A percentile compares a stretch with the other conserved stretches of the same genome.
phyloP scores from a whole-genome alignment of 2,113 vertebrate species.

The Chelonoidis abingdonii region DNA sequence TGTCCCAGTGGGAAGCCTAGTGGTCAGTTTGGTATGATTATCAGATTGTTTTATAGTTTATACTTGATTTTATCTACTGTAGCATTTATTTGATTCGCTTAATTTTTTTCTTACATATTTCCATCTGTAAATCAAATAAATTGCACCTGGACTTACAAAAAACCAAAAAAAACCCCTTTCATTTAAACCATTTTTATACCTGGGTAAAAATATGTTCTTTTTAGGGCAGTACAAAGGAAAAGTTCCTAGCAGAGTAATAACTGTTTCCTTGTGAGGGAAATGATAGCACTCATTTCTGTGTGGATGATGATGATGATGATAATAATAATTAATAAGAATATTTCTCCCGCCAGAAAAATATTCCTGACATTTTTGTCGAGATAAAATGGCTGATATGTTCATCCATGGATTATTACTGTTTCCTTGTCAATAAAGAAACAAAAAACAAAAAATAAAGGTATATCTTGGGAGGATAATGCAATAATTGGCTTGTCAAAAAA shows the following conservation, averaged over 20 bases:
- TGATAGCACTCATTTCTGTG: neutral
- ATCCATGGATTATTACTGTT: neutral
- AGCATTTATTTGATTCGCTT: neutral
- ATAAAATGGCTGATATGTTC: neutral
- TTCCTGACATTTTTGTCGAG: neutral
- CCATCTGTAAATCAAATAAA: neutral
- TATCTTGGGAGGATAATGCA: neutral
- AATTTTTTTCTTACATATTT: neutral
- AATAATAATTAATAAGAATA: neutral
- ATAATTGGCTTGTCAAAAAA: neutral
- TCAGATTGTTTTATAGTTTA: neutral
- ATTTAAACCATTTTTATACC: neutral
- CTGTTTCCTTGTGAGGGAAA: neutral
- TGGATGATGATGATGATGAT: neutral
- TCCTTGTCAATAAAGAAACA: neutral
- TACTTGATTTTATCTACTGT: neutral
- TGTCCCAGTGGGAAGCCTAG: neutral
- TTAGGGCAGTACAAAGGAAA: neutral
- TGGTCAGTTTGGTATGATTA: neutral
- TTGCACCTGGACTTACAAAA: neutral
- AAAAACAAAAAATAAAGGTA: neutral
- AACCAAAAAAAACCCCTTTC: neutral
- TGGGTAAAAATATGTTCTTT: neutral
- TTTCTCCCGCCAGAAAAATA: neutral
- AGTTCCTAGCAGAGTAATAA: neutral